Conservation (phyloP, 2,888 invertebrate species). For the Apomyelois bistriatella region DNA sequence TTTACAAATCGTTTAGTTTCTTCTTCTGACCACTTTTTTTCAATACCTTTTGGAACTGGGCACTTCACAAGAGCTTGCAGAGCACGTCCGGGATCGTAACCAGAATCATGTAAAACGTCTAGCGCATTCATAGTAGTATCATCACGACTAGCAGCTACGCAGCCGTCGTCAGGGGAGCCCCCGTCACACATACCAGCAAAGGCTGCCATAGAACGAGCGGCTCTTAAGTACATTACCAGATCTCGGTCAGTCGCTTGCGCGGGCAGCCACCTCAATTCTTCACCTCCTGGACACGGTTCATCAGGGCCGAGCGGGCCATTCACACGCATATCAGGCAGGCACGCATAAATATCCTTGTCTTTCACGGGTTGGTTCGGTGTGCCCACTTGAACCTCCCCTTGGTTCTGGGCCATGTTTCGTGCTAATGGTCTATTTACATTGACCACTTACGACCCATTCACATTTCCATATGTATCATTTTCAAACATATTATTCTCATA, state of each 20-base stretch:
- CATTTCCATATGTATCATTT: constrained; percentile 48
- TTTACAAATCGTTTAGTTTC: constrained; percentile 99
- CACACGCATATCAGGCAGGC: constrained; percentile 78
- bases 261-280: constrained; percentile 97
- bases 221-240: constrained; percentile 97
- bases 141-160: constrained; percentile 97
- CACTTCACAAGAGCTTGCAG: constrained; percentile 97
- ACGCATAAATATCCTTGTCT: constrained; percentile 76
- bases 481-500: constrained; percentile 58
- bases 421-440: constrained; percentile 61
- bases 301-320: constrained; percentile 69
- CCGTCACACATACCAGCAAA: constrained; percentile 99
- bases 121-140: constrained; percentile 98
- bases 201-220: constrained; percentile 98
- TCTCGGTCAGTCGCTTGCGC: constrained; percentile 96
- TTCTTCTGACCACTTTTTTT: constrained; percentile 99
- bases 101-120: constrained; percentile 96
- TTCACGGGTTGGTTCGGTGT: constrained; percentile 75
- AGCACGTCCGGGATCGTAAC: constrained; percentile 97
- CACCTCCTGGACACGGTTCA: constrained; percentile 81
- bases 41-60: constrained; percentile 97
- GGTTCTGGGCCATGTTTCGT: constrained; percentile 76
- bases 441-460: constrained; percentile 50
- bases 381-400: constrained; percentile 76
- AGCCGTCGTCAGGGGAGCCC: constrained; percentile 97